These are phyloP conservation scores for Stichopus chloronotus DNA, from an alignment of 35 echinoderm and acorn worm species.

Conservation along the genomic window DNA sequence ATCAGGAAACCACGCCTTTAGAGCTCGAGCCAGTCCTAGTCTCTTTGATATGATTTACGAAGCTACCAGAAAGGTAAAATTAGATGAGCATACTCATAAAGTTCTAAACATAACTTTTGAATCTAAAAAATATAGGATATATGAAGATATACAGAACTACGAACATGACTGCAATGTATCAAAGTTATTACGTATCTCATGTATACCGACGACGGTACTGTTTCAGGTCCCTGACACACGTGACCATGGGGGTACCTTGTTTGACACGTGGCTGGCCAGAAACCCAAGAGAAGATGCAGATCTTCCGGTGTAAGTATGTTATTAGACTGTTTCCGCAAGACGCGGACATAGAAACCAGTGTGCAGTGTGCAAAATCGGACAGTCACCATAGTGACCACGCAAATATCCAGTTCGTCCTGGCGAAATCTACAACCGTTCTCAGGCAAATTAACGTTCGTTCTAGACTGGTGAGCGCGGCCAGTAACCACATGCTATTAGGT, in stretches of 20 bases:
- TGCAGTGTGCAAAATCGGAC: too few species aligned
- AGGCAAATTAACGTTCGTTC: too few species aligned
- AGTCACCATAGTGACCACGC: too few species aligned
- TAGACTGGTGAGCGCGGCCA: too few species aligned
- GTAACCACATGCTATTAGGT: too few species aligned
- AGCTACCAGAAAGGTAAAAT: constrained; percentile 73
- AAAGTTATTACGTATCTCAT: background rate
- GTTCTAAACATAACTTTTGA: background rate
- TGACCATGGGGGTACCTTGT: constrained; percentile 36
- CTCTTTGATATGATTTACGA: constrained; percentile 72
- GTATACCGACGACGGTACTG: background rate
- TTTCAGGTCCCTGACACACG: constrained; percentile 40
- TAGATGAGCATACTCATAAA: too few species aligned
- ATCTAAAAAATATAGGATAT: background rate
- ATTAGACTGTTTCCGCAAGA: too few species aligned
- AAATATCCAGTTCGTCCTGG: too few species aligned
- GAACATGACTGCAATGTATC: background rate
- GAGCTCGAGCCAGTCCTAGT: constrained; percentile 76
- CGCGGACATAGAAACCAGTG: too few species aligned
- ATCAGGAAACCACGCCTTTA: constrained; percentile 86
- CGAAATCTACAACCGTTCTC: too few species aligned
- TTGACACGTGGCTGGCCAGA: constrained; percentile 36
- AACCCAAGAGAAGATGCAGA: constrained; percentile 40
- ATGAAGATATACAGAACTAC: background rate
- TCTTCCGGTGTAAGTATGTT: constrained; percentile 3